Evolutionary conservation across 1,140 invertebrate genomes (phyloP).

Genomic region (Tetramorium alpestre): DNA sequence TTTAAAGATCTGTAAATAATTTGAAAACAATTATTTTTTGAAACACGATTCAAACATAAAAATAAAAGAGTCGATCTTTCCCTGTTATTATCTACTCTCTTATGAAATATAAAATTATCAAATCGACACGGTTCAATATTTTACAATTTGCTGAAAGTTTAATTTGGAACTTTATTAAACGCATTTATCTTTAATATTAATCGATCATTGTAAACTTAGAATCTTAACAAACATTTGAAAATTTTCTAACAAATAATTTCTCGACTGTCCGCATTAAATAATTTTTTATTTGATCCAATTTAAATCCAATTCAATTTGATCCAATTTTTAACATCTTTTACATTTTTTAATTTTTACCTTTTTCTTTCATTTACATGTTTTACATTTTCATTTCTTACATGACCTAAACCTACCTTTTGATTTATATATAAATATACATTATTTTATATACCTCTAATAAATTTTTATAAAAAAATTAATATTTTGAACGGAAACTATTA

Average conservation of each 20-base stretch:
- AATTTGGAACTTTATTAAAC: slow-evolving; percentile 63
- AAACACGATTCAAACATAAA: slow-evolving; percentile 34
- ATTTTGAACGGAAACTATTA: background rate
- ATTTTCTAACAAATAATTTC: slow-evolving; percentile 37
- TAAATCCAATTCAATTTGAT: background rate
- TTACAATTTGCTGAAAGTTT: slow-evolving; percentile 55
- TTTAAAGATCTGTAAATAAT: slow-evolving; percentile 44
- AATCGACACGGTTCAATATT: slow-evolving; percentile 48
- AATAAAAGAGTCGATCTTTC: too few relatives aligned
- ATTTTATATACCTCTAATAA: background rate
- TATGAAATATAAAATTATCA: too few relatives aligned
- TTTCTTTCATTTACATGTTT: background rate
- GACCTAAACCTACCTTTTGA: background rate
- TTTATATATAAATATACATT: background rate
- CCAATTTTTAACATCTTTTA: background rate
- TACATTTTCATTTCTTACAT: background rate
- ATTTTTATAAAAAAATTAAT: background rate
- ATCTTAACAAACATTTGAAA: slow-evolving; percentile 63
- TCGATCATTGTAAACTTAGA: background rate
- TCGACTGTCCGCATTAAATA: background rate
- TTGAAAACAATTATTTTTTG: slow-evolving; percentile 4
- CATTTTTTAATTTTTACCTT: background rate
- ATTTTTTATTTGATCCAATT: background rate
- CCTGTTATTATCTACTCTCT: too few relatives aligned
- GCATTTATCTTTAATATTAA: background rate